Evolutionary conservation across 2,113 vertebrate species (phyloP).

Genomic region (Vimba vimba): DNA sequence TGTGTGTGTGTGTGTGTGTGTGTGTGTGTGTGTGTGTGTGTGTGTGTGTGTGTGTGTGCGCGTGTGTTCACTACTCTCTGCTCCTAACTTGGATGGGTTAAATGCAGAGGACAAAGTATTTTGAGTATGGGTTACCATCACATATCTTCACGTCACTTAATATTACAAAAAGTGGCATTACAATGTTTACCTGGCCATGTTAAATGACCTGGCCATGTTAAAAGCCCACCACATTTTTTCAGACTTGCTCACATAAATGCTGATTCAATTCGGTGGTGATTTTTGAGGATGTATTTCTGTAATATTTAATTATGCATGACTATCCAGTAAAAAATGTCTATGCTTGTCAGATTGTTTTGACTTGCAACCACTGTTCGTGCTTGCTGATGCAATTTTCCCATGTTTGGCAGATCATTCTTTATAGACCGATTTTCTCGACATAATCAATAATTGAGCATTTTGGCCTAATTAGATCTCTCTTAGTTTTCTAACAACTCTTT

Average conservation of each 20-base stretch:
- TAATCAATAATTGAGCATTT: not conserved
- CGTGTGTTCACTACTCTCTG: too few species aligned
- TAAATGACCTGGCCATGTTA: not conserved
- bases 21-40: too few species aligned
- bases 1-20: too few species aligned
- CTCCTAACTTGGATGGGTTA: too few species aligned
- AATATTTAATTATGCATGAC: conserved; percentile 22
- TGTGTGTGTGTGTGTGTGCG: too few species aligned
- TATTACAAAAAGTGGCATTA: not conserved
- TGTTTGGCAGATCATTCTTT: not conserved
- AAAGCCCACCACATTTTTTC: not conserved
- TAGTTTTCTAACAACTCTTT: not conserved
- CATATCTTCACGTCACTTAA: not conserved
- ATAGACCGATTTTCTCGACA: not conserved
- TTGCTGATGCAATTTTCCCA: not conserved
- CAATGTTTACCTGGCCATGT: not conserved
- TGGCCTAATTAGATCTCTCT: not conserved
- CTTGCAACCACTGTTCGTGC: not conserved
- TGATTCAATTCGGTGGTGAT: not conserved
- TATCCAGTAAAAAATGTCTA: conserved; percentile 1
- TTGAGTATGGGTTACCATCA: too few species aligned
- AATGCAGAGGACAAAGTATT: too few species aligned
- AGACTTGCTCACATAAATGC: not conserved
- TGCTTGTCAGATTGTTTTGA: not conserved
- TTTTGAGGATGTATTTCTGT: conserved; percentile 8